phyloP scores from a whole-genome alignment of 2,888 invertebrate genomes.

The Andrena haemorrhoa region DNA sequence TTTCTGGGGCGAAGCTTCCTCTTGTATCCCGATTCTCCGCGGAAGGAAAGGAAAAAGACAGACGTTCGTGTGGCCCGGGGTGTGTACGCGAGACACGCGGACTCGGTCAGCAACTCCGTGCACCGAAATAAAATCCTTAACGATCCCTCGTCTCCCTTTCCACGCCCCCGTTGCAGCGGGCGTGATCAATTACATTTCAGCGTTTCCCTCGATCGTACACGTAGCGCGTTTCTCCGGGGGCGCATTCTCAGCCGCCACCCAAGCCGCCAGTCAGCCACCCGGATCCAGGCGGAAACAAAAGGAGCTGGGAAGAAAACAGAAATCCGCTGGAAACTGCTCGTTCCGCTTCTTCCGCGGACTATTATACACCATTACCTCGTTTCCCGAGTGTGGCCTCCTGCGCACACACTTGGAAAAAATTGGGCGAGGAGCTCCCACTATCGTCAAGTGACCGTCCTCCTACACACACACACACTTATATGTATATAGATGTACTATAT shows the following conservation, averaged over 20 bases:
- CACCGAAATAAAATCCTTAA: slow-evolving; percentile 41
- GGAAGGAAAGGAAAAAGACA: not conserved
- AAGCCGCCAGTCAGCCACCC: not conserved
- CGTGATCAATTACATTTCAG: slow-evolving; percentile 49
- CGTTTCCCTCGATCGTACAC: slow-evolving; percentile 33
- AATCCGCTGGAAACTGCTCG: slow-evolving; percentile 55
- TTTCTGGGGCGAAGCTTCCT: not conserved
- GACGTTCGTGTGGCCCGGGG: not conserved
- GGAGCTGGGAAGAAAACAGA: slow-evolving; percentile 46
- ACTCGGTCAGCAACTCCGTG: slow-evolving; percentile 16
- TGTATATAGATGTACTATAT: too few relatives aligned
- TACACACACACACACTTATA: not conserved
- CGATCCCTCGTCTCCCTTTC: slow-evolving; percentile 5
- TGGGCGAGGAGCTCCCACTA: slow-evolving; percentile 13
- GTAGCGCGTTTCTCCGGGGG: slow-evolving; percentile 19
- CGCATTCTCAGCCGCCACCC: slow-evolving; percentile 1
- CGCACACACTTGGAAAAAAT: slow-evolving; percentile 16
- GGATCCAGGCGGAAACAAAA: slow-evolving; percentile 11
- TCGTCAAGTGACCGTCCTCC: slow-evolving; percentile 27
- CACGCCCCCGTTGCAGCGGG: not conserved
- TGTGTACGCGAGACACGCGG: not conserved
- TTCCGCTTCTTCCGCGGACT: slow-evolving; percentile 42
- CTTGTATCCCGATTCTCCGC: not conserved
- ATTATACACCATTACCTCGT: slow-evolving; percentile 66
- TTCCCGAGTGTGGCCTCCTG: not conserved